A percentile compares a stretch with the other conserved stretches of the same genome.
Conservation (phyloP, 1,140 invertebrate genomes). For the Drosophila yakuba region DNA sequence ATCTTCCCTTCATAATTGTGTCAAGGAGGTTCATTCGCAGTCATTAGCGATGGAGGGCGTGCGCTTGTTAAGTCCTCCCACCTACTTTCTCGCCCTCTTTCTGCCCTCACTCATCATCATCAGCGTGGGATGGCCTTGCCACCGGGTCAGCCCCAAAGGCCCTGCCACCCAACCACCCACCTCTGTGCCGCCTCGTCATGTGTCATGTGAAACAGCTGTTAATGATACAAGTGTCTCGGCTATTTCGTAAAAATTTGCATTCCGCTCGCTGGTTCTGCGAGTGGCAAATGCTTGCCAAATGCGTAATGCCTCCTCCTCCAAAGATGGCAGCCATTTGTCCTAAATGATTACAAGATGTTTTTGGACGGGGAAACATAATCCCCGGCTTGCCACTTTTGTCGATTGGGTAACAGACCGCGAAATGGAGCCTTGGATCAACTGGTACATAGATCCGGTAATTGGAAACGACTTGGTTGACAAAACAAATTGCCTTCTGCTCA, state of each 20-base stretch:
- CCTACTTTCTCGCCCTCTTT: slow-evolving; percentile 6
- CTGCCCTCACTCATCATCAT: slow-evolving; percentile 12
- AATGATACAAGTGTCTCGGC: slow-evolving; percentile 68
- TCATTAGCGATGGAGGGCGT: slow-evolving; percentile 66
- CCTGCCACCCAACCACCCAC: slow-evolving; percentile 3
- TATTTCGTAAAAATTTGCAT: slow-evolving; percentile 55
- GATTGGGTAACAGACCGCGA: slow-evolving; percentile 41
- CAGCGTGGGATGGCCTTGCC: slow-evolving; percentile 42
- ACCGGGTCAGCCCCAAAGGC: slow-evolving; percentile 3
- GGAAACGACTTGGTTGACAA: slow-evolving; percentile 17
- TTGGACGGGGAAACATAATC: slow-evolving; percentile 34
- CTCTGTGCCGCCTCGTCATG: slow-evolving; percentile 46
- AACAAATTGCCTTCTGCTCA: slow-evolving; percentile 15
- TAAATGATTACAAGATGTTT: slow-evolving; percentile 46
- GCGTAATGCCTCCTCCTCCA: background rate
- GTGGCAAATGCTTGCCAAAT: slow-evolving; percentile 7
- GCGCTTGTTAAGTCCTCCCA: slow-evolving; percentile 45
- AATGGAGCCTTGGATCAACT: slow-evolving; percentile 24
- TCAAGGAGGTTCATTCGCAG: slow-evolving; percentile 79
- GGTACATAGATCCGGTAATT: slow-evolving; percentile 36
- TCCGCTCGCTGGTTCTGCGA: slow-evolving; percentile 12
- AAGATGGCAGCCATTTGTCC: slow-evolving; percentile 33
- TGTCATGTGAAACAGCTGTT: slow-evolving; percentile 74
- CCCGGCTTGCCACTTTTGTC: slow-evolving; percentile 23
- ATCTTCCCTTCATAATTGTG: slow-evolving; percentile 67